Percentiles rank a stretch among this genome's conserved stretches.
These are phyloP conservation scores for Leptarthrus brevirostris DNA, from an alignment of 2,888 invertebrate genomes.

Conservation along the genomic window DNA sequence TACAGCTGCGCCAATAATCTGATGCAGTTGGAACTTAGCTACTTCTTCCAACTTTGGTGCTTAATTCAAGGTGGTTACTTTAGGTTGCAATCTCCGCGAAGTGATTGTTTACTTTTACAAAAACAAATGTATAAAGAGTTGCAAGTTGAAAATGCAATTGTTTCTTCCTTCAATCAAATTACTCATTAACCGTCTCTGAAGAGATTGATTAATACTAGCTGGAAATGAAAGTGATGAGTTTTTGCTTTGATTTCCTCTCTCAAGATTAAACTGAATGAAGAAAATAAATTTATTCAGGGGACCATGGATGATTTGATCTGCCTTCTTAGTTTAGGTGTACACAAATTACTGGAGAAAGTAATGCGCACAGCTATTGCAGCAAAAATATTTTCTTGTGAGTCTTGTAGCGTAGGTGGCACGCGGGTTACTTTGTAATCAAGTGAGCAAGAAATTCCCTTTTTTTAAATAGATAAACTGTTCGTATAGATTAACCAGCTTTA, in stretches of 20 bases:
- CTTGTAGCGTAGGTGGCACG: not conserved
- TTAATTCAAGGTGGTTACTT: not conserved
- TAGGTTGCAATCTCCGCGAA: not conserved
- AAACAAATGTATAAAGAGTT: too few relatives aligned
- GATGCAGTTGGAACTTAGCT: not conserved
- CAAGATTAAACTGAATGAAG: not conserved
- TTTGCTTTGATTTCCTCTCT: not conserved
- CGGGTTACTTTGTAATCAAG: not conserved
- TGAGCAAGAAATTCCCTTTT: too few relatives aligned
- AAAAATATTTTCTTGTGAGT: slow-evolving; percentile 13
- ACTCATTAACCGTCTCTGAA: slow-evolving; percentile 12
- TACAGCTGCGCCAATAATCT: not conserved
- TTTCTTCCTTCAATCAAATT: slow-evolving; percentile 34
- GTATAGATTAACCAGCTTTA: too few relatives aligned
- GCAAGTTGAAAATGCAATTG: slow-evolving; percentile 25
- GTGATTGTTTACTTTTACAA: slow-evolving; percentile 30
- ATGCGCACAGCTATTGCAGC: not conserved
- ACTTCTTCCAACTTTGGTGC: not conserved
- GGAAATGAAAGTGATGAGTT: slow-evolving; percentile 33
- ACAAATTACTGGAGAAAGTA: slow-evolving; percentile 29
- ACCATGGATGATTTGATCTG: slow-evolving; percentile 12
- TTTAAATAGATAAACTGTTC: too few relatives aligned
- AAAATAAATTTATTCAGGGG: slow-evolving; percentile 37
- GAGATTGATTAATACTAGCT: slow-evolving; percentile 32
- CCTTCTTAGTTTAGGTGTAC: not conserved